Conservation (phyloP, 2,113 vertebrate species). For the Seriola rivoliana region DNA sequence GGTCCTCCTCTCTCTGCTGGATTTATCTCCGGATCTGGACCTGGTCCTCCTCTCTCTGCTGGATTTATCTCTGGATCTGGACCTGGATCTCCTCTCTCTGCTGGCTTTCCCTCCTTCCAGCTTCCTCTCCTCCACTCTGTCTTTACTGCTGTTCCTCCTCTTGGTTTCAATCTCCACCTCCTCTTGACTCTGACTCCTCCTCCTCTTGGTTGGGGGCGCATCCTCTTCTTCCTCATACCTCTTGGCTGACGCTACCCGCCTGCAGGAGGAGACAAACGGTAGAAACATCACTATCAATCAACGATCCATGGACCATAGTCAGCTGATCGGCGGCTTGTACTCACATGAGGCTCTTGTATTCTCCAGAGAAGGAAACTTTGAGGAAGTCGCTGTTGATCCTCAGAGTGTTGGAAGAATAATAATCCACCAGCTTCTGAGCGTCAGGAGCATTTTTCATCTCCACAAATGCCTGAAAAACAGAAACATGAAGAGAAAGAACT, state of each 20-base stretch:
- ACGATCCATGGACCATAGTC: not conserved
- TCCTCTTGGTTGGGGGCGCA: not conserved
- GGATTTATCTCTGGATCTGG: not conserved
- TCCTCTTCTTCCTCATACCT: constrained; percentile 52
- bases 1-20: not conserved
- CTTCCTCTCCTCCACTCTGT: not conserved
- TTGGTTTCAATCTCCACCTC: not conserved
- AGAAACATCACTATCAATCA: accelerated
- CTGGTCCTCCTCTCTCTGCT: not conserved
- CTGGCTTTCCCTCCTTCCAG: not conserved
- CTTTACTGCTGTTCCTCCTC: constrained; percentile 25
- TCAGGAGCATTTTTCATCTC: constrained; percentile 77
- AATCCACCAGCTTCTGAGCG: constrained; percentile 80
- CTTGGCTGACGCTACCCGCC: constrained; percentile 42
- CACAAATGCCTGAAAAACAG: constrained; percentile 70
- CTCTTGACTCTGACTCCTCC: constrained; percentile 39
- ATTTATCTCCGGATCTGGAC: not conserved
- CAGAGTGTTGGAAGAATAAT: constrained; percentile 71
- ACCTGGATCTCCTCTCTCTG: not conserved
- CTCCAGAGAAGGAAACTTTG: constrained; percentile 75
- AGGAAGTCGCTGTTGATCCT: constrained; percentile 72
- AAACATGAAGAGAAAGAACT: not conserved
- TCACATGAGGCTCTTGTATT: constrained; percentile 80
- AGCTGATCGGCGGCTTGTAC: not conserved
- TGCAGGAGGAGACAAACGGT: constrained; percentile 6